Evolutionary conservation across 2,797 vertebrate species (phyloP).

Genomic region (Alca torda): DNA sequence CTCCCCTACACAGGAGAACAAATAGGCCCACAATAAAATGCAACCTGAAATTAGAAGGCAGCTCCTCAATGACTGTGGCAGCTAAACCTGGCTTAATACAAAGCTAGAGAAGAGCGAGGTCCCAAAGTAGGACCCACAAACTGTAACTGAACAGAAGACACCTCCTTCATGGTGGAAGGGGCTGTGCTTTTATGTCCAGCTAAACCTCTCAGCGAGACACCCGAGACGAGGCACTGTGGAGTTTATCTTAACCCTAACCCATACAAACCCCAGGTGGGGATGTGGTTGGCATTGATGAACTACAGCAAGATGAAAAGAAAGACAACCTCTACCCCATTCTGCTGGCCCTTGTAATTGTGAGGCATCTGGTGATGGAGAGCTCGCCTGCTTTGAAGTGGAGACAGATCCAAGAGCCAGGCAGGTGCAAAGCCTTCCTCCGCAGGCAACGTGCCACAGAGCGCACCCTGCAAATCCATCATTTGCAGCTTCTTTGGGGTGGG

Average conservation of each 20-base stretch:
- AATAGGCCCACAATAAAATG: background rate
- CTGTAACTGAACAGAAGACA: background rate
- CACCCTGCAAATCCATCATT: background rate
- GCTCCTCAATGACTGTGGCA: background rate
- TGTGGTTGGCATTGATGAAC: fast-evolving
- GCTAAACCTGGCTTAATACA: background rate
- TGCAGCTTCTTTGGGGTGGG: background rate
- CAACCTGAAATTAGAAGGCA: background rate
- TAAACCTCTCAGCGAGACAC: background rate
- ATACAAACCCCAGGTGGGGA: background rate
- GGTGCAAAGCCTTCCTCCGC: background rate
- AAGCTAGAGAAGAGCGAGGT: background rate
- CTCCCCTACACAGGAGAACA: fast-evolving
- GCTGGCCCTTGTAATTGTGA: too few species aligned
- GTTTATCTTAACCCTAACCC: background rate
- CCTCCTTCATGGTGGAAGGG: background rate
- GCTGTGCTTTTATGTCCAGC: background rate
- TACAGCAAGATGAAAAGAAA: background rate
- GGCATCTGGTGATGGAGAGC: background rate
- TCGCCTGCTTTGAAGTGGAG: background rate
- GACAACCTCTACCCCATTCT: background rate
- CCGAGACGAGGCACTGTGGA: background rate
- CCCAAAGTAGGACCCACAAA: background rate
- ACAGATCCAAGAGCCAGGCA: background rate
- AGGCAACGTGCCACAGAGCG: background rate